Evolutionary conservation across 1,140 invertebrate species (phyloP).

Genomic region (Zaprionus africanus): DNA sequence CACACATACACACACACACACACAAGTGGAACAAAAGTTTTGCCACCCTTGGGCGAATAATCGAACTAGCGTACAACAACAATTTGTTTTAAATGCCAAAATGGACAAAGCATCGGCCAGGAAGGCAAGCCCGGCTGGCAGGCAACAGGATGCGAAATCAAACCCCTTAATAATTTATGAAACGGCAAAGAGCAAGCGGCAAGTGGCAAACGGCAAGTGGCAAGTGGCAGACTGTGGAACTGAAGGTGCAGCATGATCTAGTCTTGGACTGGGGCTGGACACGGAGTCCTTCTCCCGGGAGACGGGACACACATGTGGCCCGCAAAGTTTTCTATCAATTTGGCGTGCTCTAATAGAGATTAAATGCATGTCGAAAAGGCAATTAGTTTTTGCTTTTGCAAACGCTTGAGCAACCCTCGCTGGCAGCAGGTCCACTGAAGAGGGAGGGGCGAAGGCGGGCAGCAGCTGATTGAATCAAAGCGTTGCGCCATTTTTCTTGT

Average conservation of each 20-base stretch:
- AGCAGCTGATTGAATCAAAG: conserved; percentile 77
- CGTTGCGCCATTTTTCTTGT: conserved; percentile 74
- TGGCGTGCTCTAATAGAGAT: conserved; percentile 78
- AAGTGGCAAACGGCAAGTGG: conserved; percentile 13
- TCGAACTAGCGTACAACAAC: conserved; percentile 78
- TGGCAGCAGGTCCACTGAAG: neutral
- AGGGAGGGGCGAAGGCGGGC: neutral
- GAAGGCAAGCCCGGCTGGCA: neutral
- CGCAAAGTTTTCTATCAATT: conserved; percentile 68
- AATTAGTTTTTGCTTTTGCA: conserved; percentile 72
- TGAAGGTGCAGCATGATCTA: conserved; percentile 23
- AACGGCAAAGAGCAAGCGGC: conserved; percentile 58
- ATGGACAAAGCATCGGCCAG: conserved; percentile 43
- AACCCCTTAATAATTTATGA: conserved; percentile 79
- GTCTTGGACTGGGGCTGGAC: neutral
- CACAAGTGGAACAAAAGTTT: conserved; percentile 46
- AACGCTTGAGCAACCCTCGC: conserved; percentile 21
- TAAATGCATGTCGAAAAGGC: conserved; percentile 84
- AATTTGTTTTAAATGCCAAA: conserved; percentile 80
- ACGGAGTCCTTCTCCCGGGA: conserved; percentile 33
- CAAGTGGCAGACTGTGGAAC: neutral
- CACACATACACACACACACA: conserved; percentile 33
- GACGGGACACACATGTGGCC: conserved; percentile 61
- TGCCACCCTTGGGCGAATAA: conserved; percentile 61
- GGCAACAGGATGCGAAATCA: conserved; percentile 29